Conservation (phyloP, 53 echinoderm and acorn worm genomes). For the Paracentrotus lividus region DNA sequence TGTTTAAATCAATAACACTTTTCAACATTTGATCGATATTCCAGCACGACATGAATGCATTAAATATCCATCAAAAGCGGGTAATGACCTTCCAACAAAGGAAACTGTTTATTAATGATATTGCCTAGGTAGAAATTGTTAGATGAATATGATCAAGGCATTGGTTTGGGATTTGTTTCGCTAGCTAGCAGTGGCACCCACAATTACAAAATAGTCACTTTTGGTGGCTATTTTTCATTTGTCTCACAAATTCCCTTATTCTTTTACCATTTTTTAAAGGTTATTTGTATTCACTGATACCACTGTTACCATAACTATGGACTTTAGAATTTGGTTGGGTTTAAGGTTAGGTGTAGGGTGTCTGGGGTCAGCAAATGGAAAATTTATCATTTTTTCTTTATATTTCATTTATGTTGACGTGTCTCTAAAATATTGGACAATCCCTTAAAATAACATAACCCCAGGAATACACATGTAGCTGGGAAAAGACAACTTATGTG, state of each 20-base stretch:
- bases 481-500: background rate
- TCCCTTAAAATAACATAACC: background rate
- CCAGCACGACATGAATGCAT: background rate
- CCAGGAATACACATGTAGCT: background rate
- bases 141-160: too few relatives aligned
- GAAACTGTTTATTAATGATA: background rate
- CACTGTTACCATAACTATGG: too few relatives aligned
- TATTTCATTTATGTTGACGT: too few relatives aligned
- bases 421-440: background rate
- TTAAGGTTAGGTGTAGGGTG: too few relatives aligned
- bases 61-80: background rate
- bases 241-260: background rate
- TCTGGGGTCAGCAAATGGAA: too few relatives aligned
- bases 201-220: too few relatives aligned
- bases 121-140: too few relatives aligned
- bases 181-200: too few relatives aligned
- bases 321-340: too few relatives aligned
- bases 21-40: constrained; percentile 15
- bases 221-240: too few relatives aligned
- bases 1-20: background rate
- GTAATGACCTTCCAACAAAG: background rate
- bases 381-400: too few relatives aligned
- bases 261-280: background rate
- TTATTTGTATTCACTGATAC: background rate
- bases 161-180: too few relatives aligned